Evolutionary conservation across 2,113 vertebrate genomes (phyloP), one percentile per base, ranked within the genome.

Genomic region (Perca schrenkii): DNA sequence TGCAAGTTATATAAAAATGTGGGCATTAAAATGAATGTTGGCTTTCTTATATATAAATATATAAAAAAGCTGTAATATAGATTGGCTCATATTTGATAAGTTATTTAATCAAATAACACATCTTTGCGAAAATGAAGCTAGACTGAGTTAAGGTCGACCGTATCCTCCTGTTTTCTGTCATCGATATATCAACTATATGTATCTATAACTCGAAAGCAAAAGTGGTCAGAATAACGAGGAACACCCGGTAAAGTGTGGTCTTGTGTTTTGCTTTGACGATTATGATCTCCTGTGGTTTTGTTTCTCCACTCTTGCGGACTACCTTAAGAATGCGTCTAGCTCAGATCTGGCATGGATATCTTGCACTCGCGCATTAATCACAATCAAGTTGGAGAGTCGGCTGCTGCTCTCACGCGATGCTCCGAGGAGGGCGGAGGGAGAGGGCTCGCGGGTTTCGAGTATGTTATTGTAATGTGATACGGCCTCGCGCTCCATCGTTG

Each of bases 381-480:
- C 94, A 90, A 92, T 93, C 94, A 88, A 92, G 89, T 80, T 71
- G 77, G 84, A 91, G 90, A 88, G 87, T 90, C 89, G 82, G 92
- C 90, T 82, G 90, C 89, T 88, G 91, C 93, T 95, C 94, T 93
- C 95, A 96, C 95, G 95, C 95, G 90, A 96, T 94, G 94, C 91
- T 93, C 84, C 40, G 80, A 16, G 80, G 88, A 86, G 93, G 93
- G 91, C 79, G 92, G 50, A 40, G 49, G 72, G 36, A 13, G 58
- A 34, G 84, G 84, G 86, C 80, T 36, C 62, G 67, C 78, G 85
- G 70, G 82, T 74, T 72, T 80, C 19, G 62, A 81, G 79, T 89
- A 25, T 94, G 91, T 94, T 93, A 90, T 93, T 94, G 95, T 94
- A 94, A 95, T 91, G 60, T 89, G 95, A 95, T 93, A 86, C 65